phyloP scores from a whole-genome alignment of 2,888 invertebrate species.

The Frankliniella intonsa region DNA sequence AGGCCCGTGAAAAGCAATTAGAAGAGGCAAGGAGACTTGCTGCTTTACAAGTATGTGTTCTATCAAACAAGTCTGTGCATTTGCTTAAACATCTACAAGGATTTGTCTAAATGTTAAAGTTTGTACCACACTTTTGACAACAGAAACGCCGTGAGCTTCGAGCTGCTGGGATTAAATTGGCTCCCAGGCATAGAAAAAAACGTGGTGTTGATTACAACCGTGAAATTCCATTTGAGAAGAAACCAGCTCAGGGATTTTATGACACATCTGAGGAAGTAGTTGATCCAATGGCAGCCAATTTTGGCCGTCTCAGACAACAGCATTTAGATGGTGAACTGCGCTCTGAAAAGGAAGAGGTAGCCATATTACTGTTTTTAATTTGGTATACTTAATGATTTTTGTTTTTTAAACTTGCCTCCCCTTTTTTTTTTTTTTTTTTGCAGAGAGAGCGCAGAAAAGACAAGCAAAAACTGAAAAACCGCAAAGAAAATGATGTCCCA shows the following conservation, averaged over 20 bases:
- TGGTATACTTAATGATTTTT: conserved; percentile 30
- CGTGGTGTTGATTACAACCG: conserved; percentile 95
- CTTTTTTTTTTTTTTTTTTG: conserved; percentile 39
- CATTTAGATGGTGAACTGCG: conserved; percentile 88
- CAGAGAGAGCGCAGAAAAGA: conserved; percentile 88
- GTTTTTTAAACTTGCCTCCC: conserved; percentile 27
- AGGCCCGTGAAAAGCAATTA: conserved; percentile 95
- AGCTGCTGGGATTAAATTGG: conserved; percentile 84
- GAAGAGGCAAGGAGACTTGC: conserved; percentile 96
- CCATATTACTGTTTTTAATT: conserved; percentile 31
- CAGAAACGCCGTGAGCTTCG: conserved; percentile 89
- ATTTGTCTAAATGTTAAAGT: too few relatives aligned
- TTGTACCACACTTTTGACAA: background rate
- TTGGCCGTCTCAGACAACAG: conserved; percentile 82
- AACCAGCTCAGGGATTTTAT: conserved; percentile 87
- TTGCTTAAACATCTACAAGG: too few relatives aligned
- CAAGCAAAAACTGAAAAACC: conserved; percentile 88
- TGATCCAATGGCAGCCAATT: conserved; percentile 86
- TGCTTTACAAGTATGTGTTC: conserved; percentile 64
- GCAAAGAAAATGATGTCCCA: conserved; percentile 94
- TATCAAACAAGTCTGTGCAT: background rate
- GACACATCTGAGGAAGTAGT: conserved; percentile 87
- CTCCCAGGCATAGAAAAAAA: conserved; percentile 60
- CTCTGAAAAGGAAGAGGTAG: conserved; percentile 83
- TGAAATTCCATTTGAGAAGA: conserved; percentile 96